Base-by-base conservation (phyloP, 2,113 vertebrate genomes). In the Clinocottus analis region DNA sequence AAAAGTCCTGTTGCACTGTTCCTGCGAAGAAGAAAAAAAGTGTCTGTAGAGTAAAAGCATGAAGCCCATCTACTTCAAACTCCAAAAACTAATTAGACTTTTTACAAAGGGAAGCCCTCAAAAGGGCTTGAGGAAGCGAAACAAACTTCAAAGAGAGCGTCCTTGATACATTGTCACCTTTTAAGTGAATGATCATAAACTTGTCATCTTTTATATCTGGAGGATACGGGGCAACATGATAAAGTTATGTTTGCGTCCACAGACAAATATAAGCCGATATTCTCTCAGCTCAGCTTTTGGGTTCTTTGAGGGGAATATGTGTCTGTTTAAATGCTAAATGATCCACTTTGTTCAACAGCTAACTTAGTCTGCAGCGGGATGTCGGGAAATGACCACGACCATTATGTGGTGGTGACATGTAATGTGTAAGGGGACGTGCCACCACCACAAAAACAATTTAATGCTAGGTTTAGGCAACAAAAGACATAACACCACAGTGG, bases 1-100 rank as follows among this genome's bases (percentile, higher is more conserved):
- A 87, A 84, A 91, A 89, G 84, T 90, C 87, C 86, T 82, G 39
- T 85, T 87, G 76, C 55, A 85, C 77, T 79, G 68, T 74, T 77
- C 39, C 59, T 70, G 59, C n/a, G n/a, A n/a, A n/a, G n/a, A n/a
- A n/a, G n/a, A 69, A 77, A 77, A 73, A 61, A 75, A 56, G 73
- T 39, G 63, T 7, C n/a, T 27, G 5, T 37, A 76, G 59, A 27
- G 51, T 55, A 9, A 56, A 67, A 71, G 39, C 37, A 13, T 56
- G 43, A 4, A 75, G 37, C 47, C 31, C 25, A 21, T 72, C 45
- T 63, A 31, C 41, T n/a, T 62, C 17, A 19, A 19, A 12, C 7
- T 80, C 45, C 21, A 13, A 27, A 47, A 2, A 64, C n/a, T 19
- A 47, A 58, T 55, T 9, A 37, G 29, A 53, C 1, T 3, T 55